Conservation (phyloP, 1,140 invertebrate genomes). For the Panagrolaimus sp. region DNA sequence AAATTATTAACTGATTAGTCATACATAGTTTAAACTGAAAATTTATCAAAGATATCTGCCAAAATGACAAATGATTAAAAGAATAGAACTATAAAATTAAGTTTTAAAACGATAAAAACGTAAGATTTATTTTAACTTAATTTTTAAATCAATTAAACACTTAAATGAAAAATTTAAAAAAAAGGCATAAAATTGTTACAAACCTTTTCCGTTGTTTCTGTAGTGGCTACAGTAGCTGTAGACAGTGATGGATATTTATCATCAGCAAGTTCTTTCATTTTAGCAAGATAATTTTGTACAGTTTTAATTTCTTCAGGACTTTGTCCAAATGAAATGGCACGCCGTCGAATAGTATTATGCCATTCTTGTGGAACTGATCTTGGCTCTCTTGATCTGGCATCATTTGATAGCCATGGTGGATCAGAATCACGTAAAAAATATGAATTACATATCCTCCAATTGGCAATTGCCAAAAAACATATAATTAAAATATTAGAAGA, state of each 20-base stretch:
- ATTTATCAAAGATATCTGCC: too few relatives aligned
- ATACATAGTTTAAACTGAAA: too few relatives aligned
- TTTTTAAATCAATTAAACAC: too few relatives aligned
- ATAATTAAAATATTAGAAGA: neutral
- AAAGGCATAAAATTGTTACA: neutral
- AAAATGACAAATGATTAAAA: too few relatives aligned
- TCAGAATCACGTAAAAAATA: conserved; percentile 18
- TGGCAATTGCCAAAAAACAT: neutral
- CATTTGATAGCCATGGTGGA: neutral
- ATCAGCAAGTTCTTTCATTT: conserved; percentile 19
- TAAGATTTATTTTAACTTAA: too few relatives aligned
- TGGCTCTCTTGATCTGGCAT: neutral
- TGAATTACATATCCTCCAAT: neutral
- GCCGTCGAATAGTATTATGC: conserved; percentile 13
- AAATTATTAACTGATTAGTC: neutral
- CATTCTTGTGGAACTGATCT: conserved; percentile 18
- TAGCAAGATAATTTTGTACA: conserved; percentile 18
- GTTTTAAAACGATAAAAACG: too few relatives aligned
- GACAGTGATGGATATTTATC: neutral
- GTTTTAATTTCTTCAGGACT: conserved; percentile 18
- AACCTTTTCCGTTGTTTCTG: neutral
- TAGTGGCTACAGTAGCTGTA: neutral
- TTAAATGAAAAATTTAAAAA: too few relatives aligned
- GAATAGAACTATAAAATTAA: too few relatives aligned
- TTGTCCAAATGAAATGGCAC: conserved; percentile 18